Base-by-base conservation (phyloP, 2,113 vertebrate species). In the Lophochroa leadbeateri region DNA sequence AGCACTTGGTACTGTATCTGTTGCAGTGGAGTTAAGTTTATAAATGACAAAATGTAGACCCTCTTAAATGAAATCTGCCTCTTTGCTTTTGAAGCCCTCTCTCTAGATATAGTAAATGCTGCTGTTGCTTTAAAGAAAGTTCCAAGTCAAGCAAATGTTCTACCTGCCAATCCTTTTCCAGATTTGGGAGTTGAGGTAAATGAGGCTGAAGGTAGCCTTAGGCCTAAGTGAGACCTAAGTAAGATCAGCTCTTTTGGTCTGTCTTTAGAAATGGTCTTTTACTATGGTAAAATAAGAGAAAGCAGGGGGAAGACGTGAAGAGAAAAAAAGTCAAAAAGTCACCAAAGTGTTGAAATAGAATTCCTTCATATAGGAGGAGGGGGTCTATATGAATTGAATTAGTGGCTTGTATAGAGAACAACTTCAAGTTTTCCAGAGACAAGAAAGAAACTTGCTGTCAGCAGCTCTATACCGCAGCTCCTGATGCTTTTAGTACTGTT, bases 201-300 rank as follows among this genome's bases (percentile, higher is more conserved):
- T 67, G 82, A 81, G 43, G 60, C 72, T 91, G 91, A 94, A 94
- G 64, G 35, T 81, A 81, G 86, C 94, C 72, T 71, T 71, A 78
- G 80, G 86, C 80, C 71, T 86, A 31, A 39, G 44, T 72, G 78
- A 82, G 78, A 90, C 47, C 44, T 35, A 61, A 90, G 53, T 39
- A 50, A 88, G 31, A 74, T 74, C 18, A 69, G 12, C 12, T 77
- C 37, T 88, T 94, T 90, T 74, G 10, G 21, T 58, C 31, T 70
- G 46, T 81, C 50, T 86, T 94, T 33, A 55, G 31, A 67, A 92
- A 69, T 85, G 2, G 23, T 44, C 8, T 43, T 79, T 15, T 88
- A 31, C 23, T 37, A 3, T 86, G 19, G 49, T 64, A 2, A 15
- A 25, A 50, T 29, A 35, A 24, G 57, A 58, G 33, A 35, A 33